A percentile compares a stretch with the other conserved stretches of the same genome.
Conservation (phyloP, 2,888 invertebrate genomes). For the Leptinotarsa haldemani region DNA sequence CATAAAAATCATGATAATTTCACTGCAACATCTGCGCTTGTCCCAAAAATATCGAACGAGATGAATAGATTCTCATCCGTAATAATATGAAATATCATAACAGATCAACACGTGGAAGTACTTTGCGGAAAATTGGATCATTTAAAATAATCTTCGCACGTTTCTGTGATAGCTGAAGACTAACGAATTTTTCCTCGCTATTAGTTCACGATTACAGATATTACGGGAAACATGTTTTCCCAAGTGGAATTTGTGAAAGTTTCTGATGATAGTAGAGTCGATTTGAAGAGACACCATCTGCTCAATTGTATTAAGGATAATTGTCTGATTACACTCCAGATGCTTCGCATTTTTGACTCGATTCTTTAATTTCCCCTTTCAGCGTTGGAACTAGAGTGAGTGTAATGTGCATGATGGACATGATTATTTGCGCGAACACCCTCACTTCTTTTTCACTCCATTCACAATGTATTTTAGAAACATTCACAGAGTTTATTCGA, state of each 20-base stretch:
- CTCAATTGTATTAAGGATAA: slow-evolving; percentile 3
- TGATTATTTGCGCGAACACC: not conserved
- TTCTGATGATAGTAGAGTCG: not conserved
- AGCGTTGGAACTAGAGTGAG: not conserved
- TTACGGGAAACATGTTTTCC: slow-evolving; percentile 3
- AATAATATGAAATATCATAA: no score
- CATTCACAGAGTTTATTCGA: no score
- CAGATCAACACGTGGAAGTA: not conserved
- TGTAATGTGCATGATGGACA: not conserved
- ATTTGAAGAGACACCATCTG: slow-evolving; percentile 12
- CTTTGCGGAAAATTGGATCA: not conserved
- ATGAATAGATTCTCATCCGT: no score
- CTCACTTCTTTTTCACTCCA: not conserved
- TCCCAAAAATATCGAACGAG: no score
- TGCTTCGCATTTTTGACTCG: not conserved
- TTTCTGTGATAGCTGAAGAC: not conserved
- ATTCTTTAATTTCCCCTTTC: not conserved
- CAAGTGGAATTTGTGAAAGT: not conserved
- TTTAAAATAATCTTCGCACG: not conserved
- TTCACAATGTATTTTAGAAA: not conserved
- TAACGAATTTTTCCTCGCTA: not conserved
- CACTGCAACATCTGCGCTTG: no score
- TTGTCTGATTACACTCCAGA: not conserved
- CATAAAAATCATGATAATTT: no score
- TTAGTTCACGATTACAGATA: slow-evolving; percentile 2